Conservation (phyloP, 2,888 invertebrate species). For the Petrolisthes cinctipes region DNA sequence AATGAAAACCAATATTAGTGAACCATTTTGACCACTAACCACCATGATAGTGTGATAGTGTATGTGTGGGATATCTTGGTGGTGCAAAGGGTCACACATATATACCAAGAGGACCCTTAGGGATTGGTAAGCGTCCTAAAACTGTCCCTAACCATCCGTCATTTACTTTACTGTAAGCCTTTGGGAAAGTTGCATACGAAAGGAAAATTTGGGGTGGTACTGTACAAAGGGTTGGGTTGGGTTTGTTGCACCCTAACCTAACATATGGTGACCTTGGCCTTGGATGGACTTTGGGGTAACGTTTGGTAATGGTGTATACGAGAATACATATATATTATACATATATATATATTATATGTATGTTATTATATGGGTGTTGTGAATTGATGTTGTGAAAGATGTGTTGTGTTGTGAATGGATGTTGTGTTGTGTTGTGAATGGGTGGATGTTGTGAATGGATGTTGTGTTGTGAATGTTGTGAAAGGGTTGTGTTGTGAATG, state of each 20-base stretch:
- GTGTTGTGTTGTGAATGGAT: no score
- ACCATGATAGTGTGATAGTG: constrained; percentile 47
- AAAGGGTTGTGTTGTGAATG: no score
- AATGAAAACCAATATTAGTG: constrained; percentile 39
- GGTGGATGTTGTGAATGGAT: no score
- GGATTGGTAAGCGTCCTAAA: constrained; percentile 43
- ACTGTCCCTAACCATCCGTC: constrained; percentile 6
- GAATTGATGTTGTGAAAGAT: no score
- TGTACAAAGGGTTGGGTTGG: no score
- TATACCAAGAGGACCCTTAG: constrained; percentile 35
- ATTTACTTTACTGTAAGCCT: no score
- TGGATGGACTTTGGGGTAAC: constrained; percentile 32
- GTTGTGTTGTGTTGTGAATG: no score
- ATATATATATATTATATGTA: background rate
- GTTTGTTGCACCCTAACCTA: background rate
- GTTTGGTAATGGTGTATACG: background rate
- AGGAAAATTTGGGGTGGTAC: background rate
- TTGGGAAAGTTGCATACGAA: constrained; percentile 38
- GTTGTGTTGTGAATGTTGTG: no score
- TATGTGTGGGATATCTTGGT: constrained; percentile 20
- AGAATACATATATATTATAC: background rate
- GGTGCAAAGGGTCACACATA: constrained; percentile 15
- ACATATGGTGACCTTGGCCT: constrained; percentile 46
- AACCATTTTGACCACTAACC: constrained; percentile 6
- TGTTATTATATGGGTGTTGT: no score